phyloP scores from a whole-genome alignment of 2,888 invertebrate genomes.

The Mimas tiliae region DNA sequence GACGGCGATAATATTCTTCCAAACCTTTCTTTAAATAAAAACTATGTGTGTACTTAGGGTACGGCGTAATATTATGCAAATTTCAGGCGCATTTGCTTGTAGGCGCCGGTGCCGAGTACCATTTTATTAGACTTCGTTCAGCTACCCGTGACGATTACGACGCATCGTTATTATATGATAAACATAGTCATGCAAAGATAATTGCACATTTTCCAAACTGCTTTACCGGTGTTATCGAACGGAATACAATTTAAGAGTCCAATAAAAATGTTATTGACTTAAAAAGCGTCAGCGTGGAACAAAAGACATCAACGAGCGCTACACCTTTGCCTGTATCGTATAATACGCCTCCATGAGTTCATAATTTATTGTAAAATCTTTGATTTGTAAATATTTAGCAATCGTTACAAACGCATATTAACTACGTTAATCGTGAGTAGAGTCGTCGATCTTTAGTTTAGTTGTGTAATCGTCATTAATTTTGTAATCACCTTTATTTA shows the following conservation, averaged over 20 bases:
- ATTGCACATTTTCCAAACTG: constrained; percentile 37
- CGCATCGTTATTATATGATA: constrained; percentile 45
- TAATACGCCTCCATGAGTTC: not conserved
- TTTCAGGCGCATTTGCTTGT: constrained; percentile 23
- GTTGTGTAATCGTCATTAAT: not conserved
- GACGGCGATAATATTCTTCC: not conserved
- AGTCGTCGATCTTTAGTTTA: not conserved
- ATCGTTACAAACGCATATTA: not conserved
- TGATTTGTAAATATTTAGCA: not conserved
- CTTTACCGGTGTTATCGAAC: constrained; percentile 27
- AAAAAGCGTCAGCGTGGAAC: constrained; percentile 33
- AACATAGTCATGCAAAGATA: constrained; percentile 40
- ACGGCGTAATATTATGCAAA: not conserved
- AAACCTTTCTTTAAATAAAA: not conserved
- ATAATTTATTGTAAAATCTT: not conserved
- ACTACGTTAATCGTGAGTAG: not conserved
- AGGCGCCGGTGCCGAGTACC: constrained; percentile 30
- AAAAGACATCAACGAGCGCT: constrained; percentile 62
- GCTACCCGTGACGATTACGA: constrained; percentile 51
- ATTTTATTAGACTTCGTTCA: constrained; percentile 39
- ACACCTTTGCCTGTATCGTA: not conserved
- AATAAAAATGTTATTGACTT: constrained; percentile 31
- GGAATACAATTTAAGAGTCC: constrained; percentile 26
- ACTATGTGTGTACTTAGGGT: not conserved
- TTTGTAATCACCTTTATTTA: constrained; percentile 1